Percentiles rank a stretch among this genome's conserved stretches.
These are phyloP conservation scores for Drosophila persimilis DNA, from an alignment of 1,140 invertebrate species.

Conservation along the genomic window DNA sequence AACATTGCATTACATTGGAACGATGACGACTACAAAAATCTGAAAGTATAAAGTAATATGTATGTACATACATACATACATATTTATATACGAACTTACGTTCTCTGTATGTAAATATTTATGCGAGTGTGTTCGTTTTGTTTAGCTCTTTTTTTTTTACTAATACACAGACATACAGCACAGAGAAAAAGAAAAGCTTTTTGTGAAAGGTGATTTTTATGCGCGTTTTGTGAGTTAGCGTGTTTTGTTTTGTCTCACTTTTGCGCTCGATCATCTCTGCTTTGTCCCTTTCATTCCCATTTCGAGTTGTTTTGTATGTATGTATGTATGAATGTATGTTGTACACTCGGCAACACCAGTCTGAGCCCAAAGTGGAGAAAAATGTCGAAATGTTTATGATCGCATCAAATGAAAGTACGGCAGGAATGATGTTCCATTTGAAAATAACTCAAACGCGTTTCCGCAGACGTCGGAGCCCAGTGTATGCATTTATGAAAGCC, in stretches of 20 bases:
- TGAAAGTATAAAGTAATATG: slow-evolving; percentile 41
- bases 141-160: slow-evolving; percentile 63
- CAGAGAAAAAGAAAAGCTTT: slow-evolving; percentile 77
- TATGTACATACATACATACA: slow-evolving; percentile 4
- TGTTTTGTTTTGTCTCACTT: slow-evolving; percentile 46
- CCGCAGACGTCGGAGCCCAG: no score
- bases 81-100: slow-evolving; percentile 8
- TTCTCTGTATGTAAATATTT: slow-evolving; percentile 30
- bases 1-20: slow-evolving; percentile 55
- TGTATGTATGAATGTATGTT: slow-evolving; percentile 20
- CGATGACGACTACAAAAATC: slow-evolving; percentile 60
- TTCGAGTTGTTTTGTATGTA: slow-evolving; percentile 47
- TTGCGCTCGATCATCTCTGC: slow-evolving; percentile 27
- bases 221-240: slow-evolving; percentile 59
- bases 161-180: slow-evolving; percentile 35
- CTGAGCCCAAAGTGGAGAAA: slow-evolving; percentile 27
- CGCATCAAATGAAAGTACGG: no score
- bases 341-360: slow-evolving; percentile 4
- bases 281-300: slow-evolving; percentile 47
- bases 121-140: slow-evolving; percentile 39
- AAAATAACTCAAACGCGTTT: no score
- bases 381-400: slow-evolving; percentile 31
- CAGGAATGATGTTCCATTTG: no score
- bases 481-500: slow-evolving; percentile 7
- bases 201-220: slow-evolving; percentile 78